Evolutionary conservation across 1,140 invertebrate species (phyloP), one percentile per base, ranked within the genome.

Genomic region (Caenorhabditis remanei): DNA sequence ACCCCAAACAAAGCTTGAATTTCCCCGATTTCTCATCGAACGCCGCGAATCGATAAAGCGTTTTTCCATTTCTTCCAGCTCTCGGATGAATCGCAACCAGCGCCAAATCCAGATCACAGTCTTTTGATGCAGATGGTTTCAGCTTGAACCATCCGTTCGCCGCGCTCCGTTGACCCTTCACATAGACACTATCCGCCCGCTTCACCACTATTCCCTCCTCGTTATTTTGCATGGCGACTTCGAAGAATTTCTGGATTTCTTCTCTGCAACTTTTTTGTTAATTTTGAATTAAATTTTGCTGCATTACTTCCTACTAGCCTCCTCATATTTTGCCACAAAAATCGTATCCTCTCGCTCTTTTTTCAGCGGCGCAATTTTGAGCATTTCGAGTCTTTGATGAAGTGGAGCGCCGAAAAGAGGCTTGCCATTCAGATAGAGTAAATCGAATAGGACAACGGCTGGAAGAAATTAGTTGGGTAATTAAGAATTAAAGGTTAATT

Each of bases 191-290:
- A 48, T 63, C 61, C 8, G 46, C 24, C 4, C 56, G 43, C 24
- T 85, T 85, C 56, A 85, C 84, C 0, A 85, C 84, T 19, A 85
- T 85, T 85, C 84, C 84, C 32, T 85, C 84, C 50, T 85, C 84
- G n/a, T 85, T 50, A 50, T 85, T 85, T 32, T 40, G 46, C 84
- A 85, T 85, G 6, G 84, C 84, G 6, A 9, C 7, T 67, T 61
- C 55, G 43, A 85, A 85, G 40, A 67, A 85, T 61, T 85, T 24
- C 19, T 85, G 56, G n/a, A 85, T 65, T 24, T 85, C 58, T 16
- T 63, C 56, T 24, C 83, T 85, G n/a, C 21, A 85, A 65, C n/a
- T 6, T 11, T 58, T 19, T 9, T 0, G 1, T 1, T 9, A 7
- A n/a, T n/a, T 19, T 32, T 63, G 1, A 32, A n/a, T 63, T 32